phyloP scores from a whole-genome alignment of 2,888 invertebrate genomes.

The Acleris emargana region DNA sequence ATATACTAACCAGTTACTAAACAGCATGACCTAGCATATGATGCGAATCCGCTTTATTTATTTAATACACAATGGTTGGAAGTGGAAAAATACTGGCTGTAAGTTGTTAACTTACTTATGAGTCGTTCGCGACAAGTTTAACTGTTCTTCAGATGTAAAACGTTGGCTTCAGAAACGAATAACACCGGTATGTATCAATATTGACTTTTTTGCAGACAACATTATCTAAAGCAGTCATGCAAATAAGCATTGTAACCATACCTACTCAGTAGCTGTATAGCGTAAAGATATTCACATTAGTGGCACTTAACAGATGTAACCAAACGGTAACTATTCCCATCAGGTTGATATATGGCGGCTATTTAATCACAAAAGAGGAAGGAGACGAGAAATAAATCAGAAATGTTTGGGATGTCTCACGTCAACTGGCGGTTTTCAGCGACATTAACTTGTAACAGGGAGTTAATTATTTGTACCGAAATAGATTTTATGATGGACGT shows the following conservation, averaged over 20 bases:
- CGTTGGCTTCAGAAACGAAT: constrained; percentile 2
- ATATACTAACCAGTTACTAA: constrained; percentile 42
- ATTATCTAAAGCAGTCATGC: neutral
- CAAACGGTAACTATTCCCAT: constrained; percentile 13
- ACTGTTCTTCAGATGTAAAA: too few species aligned
- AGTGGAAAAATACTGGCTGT: constrained; percentile 14
- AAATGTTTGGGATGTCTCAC: constrained; percentile 27
- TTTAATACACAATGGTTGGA: constrained; percentile 2
- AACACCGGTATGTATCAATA: constrained; percentile 2
- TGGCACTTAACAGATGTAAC: neutral
- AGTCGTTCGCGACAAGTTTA: too few species aligned
- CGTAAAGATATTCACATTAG: neutral
- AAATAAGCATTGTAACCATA: constrained; percentile 3
- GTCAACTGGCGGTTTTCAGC: constrained; percentile 30
- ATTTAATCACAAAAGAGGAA: constrained; percentile 8
- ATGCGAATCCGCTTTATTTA: constrained; percentile 1
- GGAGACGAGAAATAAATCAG: constrained; percentile 29
- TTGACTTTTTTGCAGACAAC: neutral
- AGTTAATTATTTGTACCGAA: constrained; percentile 34
- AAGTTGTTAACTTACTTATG: too few species aligned
- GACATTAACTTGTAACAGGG: constrained; percentile 25
- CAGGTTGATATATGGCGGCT: constrained; percentile 18
- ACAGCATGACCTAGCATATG: constrained; percentile 40
- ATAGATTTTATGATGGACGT: constrained; percentile 31
- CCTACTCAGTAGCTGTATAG: neutral